These are phyloP conservation scores for Perizoma affinitatum DNA, from an alignment of 2,888 invertebrate genomes.

Conservation along the genomic window DNA sequence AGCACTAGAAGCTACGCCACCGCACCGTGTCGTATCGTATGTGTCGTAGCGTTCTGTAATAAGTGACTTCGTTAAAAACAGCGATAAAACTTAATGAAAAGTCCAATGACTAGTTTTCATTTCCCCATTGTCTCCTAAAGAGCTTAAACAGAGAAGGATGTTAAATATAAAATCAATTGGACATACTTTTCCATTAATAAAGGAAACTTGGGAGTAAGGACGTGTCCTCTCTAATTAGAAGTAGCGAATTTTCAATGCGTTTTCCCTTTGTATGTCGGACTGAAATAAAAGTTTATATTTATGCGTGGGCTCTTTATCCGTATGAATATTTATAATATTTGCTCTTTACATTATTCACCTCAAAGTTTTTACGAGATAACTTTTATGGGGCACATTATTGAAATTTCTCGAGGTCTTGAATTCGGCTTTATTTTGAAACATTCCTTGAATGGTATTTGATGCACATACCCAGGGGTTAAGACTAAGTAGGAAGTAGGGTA, in stretches of 20 bases:
- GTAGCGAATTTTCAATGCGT: conserved; percentile 79
- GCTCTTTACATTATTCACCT: conserved; percentile 71
- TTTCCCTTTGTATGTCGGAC: conserved; percentile 66
- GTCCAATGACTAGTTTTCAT: conserved; percentile 32
- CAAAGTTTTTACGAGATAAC: conserved; percentile 68
- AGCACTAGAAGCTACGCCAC: conserved; percentile 26
- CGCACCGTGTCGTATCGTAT: conserved; percentile 4
- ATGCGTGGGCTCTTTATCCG: conserved; percentile 66
- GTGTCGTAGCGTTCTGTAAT: conserved; percentile 27
- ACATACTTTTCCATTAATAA: conserved; percentile 75
- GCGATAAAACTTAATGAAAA: conserved; percentile 31
- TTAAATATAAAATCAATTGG: conserved; percentile 77
- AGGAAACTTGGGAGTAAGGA: conserved; percentile 65
- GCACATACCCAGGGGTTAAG: conserved; percentile 17
- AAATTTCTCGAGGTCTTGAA: conserved; percentile 57
- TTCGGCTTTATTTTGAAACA: conserved; percentile 48
- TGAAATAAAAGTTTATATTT: conserved; percentile 82
- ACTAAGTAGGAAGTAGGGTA: conserved; percentile 5
- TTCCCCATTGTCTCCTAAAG: conserved; percentile 36
- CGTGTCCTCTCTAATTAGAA: conserved; percentile 79
- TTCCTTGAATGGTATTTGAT: conserved; percentile 37
- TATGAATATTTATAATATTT: conserved; percentile 78
- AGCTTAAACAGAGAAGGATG: conserved; percentile 48
- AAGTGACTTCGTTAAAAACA: conserved; percentile 32
- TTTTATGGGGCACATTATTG: conserved; percentile 64